These are phyloP conservation scores for Coreius guichenoti DNA, from an alignment of 2,797 vertebrate species.

Conservation along the genomic window DNA sequence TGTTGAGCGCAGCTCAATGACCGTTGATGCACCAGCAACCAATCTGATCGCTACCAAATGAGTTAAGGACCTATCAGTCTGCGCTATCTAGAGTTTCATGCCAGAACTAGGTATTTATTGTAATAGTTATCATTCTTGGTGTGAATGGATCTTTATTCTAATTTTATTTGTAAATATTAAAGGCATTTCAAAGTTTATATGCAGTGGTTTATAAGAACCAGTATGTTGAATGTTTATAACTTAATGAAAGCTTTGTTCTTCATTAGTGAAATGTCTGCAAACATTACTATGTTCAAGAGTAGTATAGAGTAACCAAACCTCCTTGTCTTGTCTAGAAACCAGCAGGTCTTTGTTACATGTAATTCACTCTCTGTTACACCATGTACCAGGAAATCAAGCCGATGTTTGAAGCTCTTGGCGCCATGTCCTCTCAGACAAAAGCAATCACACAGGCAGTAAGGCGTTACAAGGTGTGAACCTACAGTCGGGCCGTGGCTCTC, in stretches of 20 bases:
- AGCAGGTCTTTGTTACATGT: slow-evolving; percentile 35
- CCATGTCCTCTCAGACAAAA: slow-evolving; percentile 44
- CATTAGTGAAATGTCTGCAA: not conserved
- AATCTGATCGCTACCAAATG: too few species aligned
- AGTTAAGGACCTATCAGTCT: too few species aligned
- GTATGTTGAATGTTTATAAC: not conserved
- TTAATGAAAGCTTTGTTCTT: not conserved
- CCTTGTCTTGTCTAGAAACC: not conserved
- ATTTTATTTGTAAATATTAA: not conserved
- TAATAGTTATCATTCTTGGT: not conserved
- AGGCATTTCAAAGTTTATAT: not conserved
- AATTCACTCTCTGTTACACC: slow-evolving; percentile 32
- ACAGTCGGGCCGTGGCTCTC: slow-evolving; percentile 62
- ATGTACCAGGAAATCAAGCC: slow-evolving; percentile 49
- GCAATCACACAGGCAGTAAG: slow-evolving; percentile 41
- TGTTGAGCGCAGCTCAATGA: too few species aligned
- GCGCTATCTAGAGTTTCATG: too few species aligned
- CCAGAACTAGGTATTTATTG: not conserved
- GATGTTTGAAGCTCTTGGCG: slow-evolving; percentile 33
- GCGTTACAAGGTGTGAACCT: slow-evolving; percentile 33
- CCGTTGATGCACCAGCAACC: too few species aligned
- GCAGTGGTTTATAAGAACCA: not conserved
- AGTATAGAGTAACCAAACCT: slow-evolving; percentile 36
- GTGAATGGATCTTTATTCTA: not conserved
- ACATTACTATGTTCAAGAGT: not conserved